Evolutionary conservation across 2,797 vertebrate species (phyloP), one percentile per base, ranked within the genome.

Genomic region (Anableps anableps): DNA sequence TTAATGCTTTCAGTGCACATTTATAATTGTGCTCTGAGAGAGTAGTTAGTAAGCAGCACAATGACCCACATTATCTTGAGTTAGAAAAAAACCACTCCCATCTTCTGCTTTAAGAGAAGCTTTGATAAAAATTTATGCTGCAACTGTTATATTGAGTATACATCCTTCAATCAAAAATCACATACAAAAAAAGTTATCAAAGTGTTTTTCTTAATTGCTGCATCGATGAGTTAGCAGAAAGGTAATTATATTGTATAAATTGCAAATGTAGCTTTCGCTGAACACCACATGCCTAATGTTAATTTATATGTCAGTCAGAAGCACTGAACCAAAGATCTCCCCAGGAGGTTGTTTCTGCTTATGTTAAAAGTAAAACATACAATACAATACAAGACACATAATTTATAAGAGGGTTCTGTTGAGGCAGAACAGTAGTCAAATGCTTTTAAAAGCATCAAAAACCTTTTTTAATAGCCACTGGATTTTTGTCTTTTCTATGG

Each of bases 1-100:
- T 95, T 95, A 81, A 96, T 95, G 89, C 93, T 94, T 93, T 93
- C 81, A 79, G 88, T 86, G 88, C 94, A 95, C 93, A 94, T 95
- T 94, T 92, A 93, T 93, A 94, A 95, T 94, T 94, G 88, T 71
- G 36, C 79, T 82, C 75, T 76, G 80, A 83, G 86, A 85, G 83
- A 91, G 84, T 85, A 91, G 91, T 91, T 93, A 87, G 88, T 85
- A 86, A 66, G 79, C 83, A 83, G 82, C 75, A 86, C 80, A 89
- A 83, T 85, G 86, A 80, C 82, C 88, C 81, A 88, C 8, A 88
- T 91, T 89, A 31, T 81, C 55, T 26, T 79, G 80, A 53, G 77
- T 45, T 78, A 80, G 41, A 23, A 80, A 71, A 72, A 79, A 70
- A 86, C 72, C 71, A 84, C 85, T 64, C 77, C 41, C 5, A n/a